Percentiles rank a stretch among this genome's conserved stretches.
Evolutionary conservation across 2,797 vertebrate genomes (phyloP).

Genomic region (Sebastolobus alascanus): DNA sequence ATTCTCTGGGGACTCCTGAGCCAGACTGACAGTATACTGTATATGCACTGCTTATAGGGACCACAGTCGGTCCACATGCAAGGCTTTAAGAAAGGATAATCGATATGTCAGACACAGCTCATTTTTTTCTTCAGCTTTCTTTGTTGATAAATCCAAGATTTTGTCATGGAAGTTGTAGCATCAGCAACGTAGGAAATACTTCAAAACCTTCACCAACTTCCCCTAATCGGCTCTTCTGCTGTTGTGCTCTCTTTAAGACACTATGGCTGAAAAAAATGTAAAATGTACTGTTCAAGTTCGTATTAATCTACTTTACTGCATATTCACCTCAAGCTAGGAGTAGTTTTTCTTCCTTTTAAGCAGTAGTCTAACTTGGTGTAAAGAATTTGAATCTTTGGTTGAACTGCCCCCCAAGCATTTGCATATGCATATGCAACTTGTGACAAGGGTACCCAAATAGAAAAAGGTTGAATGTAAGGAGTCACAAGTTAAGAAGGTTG

Average conservation of each 20-base stretch:
- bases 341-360: neutral
- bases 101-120: conserved; percentile 34
- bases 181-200: neutral
- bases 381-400: no score
- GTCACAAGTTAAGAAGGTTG: neutral
- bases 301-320: neutral
- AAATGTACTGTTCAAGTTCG: neutral
- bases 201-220: neutral
- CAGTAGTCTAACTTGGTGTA: neutral
- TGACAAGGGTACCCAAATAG: neutral
- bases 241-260: neutral
- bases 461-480: neutral
- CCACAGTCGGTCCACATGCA: conserved; percentile 14
- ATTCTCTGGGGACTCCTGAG: conserved; percentile 34
- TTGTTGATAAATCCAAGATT: conserved; percentile 14
- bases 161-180: neutral
- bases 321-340: neutral
- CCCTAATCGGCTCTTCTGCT: neutral
- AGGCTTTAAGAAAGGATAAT: conserved; percentile 23
- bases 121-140: conserved; percentile 17
- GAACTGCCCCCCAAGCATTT: no score
- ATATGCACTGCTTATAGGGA: conserved; percentile 25
- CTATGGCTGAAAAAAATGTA: neutral
- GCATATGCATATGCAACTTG: neutral
- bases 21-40: conserved; percentile 41